phyloP scores from a whole-genome alignment of 2,113 vertebrate genomes.

The Microcebus ravelobensis region DNA sequence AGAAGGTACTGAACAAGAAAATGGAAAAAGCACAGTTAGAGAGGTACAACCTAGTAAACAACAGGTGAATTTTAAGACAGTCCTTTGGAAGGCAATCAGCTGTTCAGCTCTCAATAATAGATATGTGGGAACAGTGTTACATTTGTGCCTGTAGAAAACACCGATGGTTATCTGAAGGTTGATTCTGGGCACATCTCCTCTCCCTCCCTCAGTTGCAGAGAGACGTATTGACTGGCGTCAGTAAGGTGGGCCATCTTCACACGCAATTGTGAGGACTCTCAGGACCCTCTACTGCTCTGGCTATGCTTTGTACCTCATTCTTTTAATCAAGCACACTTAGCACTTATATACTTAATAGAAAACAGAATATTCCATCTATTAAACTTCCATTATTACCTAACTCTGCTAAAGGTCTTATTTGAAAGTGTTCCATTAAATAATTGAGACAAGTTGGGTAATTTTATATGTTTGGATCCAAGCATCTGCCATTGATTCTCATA shows the following conservation, averaged over 20 bases:
- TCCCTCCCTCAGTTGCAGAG: too few relatives aligned
- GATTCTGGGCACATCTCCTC: too few relatives aligned
- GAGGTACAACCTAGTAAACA: fast-evolving
- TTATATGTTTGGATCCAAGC: not conserved
- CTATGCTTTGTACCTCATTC: not conserved
- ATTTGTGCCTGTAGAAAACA: not conserved
- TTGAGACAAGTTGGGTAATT: not conserved
- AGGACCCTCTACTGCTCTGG: not conserved
- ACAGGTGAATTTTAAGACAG: not conserved
- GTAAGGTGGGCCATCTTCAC: too few relatives aligned
- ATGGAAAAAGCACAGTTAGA: not conserved
- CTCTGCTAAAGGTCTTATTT: not conserved
- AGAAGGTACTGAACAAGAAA: not conserved
- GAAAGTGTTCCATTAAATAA: not conserved
- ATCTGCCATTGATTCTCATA: not conserved
- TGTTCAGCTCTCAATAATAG: too few relatives aligned
- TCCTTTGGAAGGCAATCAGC: not conserved
- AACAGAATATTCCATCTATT: not conserved
- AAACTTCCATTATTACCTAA: not conserved
- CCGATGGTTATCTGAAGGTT: fast-evolving
- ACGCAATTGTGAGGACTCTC: too few relatives aligned
- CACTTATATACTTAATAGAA: not conserved
- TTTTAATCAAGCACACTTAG: not conserved
- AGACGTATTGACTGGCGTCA: fast-evolving
- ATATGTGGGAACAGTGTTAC: fast-evolving